A percentile compares a stretch with the other conserved stretches of the same genome.
Conservation (phyloP, 2,797 vertebrate genomes). For the Lemur catta region DNA sequence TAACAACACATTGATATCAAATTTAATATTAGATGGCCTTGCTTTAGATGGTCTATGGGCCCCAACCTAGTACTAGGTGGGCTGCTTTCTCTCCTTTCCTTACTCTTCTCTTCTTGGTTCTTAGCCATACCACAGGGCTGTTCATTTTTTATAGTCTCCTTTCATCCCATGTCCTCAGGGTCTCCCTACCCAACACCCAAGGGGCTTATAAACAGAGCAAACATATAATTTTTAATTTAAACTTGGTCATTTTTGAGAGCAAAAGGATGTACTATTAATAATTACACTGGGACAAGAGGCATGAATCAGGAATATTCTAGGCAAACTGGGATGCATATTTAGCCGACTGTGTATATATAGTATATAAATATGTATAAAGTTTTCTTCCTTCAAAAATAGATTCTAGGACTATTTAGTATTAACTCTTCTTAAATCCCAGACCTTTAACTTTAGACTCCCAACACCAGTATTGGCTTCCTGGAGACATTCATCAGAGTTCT, state of each 20-base stretch:
- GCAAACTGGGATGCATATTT: neutral
- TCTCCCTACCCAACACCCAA: neutral
- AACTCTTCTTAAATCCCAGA: neutral
- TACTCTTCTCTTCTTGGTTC: neutral
- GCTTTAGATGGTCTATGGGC: neutral
- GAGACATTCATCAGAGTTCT: neutral
- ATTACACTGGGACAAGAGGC: neutral
- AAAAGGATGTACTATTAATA: neutral
- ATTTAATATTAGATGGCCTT: neutral
- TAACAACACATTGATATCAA: neutral
- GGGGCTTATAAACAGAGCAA: neutral
- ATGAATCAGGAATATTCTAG: neutral
- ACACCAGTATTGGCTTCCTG: neutral
- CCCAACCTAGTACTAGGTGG: neutral
- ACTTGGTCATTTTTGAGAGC: neutral
- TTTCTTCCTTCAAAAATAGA: neutral
- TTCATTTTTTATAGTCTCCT: neutral
- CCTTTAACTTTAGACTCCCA: neutral
- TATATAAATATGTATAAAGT: neutral
- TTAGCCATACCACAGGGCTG: neutral
- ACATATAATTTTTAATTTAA: neutral
- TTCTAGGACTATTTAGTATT: neutral
- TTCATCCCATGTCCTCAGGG: neutral
- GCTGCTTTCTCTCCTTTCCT: neutral
- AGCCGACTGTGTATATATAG: neutral